phyloP scores from a whole-genome alignment of 1,140 invertebrate genomes.

The Caenorhabditis remanei region DNA sequence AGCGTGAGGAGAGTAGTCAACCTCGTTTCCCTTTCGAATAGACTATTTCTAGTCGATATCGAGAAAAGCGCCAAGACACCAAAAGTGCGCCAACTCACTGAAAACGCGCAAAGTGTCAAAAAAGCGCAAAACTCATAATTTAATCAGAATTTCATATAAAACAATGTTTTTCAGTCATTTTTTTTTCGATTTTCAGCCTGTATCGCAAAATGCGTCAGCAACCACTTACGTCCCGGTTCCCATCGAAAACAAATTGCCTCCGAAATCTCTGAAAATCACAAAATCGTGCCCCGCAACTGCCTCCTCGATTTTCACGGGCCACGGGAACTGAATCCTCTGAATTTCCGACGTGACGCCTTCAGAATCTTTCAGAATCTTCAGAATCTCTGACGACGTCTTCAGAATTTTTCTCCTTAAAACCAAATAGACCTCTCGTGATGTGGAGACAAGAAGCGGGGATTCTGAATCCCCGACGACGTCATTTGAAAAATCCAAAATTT shows the following conservation, averaged over 20 bases:
- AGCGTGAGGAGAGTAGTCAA: no score
- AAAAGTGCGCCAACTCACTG: no score
- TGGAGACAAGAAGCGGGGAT: not conserved
- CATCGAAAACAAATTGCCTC: constrained; percentile 29
- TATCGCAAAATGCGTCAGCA: no score
- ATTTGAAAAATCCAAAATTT: not conserved
- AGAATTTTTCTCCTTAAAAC: not conserved
- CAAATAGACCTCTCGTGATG: not conserved
- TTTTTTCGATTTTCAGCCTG: no score
- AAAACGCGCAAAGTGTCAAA: no score
- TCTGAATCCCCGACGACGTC: not conserved
- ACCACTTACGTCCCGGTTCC: constrained; percentile 25
- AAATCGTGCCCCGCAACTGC: not conserved
- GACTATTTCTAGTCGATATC: no score
- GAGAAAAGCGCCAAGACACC: no score
- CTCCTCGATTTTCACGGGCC: constrained; percentile 22
- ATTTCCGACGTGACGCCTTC: not conserved
- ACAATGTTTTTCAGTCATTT: no score
- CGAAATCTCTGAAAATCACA: not conserved
- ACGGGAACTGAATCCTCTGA: not conserved
- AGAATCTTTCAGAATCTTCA: constrained; percentile 10
- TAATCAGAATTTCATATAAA: no score
- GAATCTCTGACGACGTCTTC: not conserved
- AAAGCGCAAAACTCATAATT: no score
- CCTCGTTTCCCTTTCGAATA: no score